Percentiles rank a stretch among this genome's conserved stretches.
Conservation (phyloP, 1,140 invertebrate genomes). For the Drosophila triauraria region DNA sequence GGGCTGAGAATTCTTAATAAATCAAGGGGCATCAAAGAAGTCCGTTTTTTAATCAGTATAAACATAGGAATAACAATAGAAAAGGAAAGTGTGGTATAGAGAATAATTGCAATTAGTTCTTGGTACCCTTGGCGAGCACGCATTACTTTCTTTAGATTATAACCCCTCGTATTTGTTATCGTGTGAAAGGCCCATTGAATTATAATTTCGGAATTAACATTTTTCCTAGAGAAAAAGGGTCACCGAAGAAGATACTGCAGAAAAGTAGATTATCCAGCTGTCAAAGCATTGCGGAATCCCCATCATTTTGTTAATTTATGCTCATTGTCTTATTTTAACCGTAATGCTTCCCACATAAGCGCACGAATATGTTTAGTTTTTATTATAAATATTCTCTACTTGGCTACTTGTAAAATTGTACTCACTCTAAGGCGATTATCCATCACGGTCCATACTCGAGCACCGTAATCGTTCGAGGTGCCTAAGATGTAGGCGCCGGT, state of each 20-base stretch:
- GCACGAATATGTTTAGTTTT: conserved; percentile 8
- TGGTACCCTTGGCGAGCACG: conserved; percentile 1
- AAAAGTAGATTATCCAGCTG: conserved; percentile 18
- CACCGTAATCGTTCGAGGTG: conserved; percentile 97
- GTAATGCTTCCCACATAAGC: conserved; percentile 8
- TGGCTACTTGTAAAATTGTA: neutral
- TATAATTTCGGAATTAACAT: conserved; percentile 7
- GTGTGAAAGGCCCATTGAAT: conserved; percentile 14
- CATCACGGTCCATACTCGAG: conserved; percentile 95
- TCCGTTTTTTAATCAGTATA: conserved; percentile 20
- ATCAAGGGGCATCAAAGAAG: conserved; percentile 58
- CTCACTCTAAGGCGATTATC: conserved; percentile 94
- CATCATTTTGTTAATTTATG: conserved; percentile 19
- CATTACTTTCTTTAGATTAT: conserved; percentile 1
- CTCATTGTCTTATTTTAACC: conserved; percentile 10
- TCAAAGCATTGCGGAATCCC: conserved; percentile 9
- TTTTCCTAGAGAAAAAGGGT: conserved; percentile 11
- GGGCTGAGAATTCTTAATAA: conserved; percentile 38
- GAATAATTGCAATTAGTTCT: conserved; percentile 28
- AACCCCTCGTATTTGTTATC: neutral
- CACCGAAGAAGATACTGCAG: neutral
- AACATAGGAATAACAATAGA: conserved; percentile 37
- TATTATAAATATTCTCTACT: conserved; percentile 8
- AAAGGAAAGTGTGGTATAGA: conserved; percentile 32
- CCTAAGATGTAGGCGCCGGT: conserved; percentile 94